A percentile compares a stretch with the other conserved stretches of the same genome.
Conservation (phyloP, 2,113 vertebrate species). For the Paradoxurus hermaphroditus region DNA sequence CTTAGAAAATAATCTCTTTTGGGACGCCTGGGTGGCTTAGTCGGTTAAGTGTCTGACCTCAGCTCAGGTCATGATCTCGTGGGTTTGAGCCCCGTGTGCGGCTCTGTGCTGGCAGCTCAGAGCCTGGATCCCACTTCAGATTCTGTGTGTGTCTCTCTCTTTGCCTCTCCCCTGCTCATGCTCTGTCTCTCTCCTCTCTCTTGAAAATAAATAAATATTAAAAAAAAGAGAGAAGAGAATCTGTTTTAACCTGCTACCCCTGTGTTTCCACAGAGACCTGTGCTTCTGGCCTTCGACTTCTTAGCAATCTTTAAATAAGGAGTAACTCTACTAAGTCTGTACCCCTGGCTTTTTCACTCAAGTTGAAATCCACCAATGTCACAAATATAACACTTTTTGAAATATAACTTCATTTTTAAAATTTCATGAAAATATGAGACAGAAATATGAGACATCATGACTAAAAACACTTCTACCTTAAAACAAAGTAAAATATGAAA, state of each 20-base stretch:
- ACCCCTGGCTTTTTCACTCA: background rate
- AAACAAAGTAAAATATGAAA: slow-evolving; percentile 15
- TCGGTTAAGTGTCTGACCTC: too few species aligned
- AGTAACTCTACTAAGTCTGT: background rate
- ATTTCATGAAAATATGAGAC: slow-evolving; percentile 20
- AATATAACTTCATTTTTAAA: background rate
- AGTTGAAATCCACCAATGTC: background rate
- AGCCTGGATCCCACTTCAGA: too few species aligned
- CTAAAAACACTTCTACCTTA: background rate
- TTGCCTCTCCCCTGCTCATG: too few species aligned
- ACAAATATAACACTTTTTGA: background rate
- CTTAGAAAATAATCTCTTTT: background rate
- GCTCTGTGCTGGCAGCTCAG: too few species aligned
- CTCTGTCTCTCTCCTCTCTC: too few species aligned
- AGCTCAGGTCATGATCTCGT: too few species aligned
- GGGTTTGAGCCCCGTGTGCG: too few species aligned
- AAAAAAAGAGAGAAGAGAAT: background rate
- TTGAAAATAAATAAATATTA: too few species aligned
- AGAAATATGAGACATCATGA: background rate
- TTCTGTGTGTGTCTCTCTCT: too few species aligned
- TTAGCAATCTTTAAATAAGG: background rate
- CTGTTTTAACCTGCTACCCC: background rate
- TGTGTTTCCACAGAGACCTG: background rate
- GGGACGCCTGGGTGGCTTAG: too few species aligned
- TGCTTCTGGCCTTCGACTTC: background rate